These are phyloP conservation scores for Andrena cerasifolii DNA, from an alignment of 1,140 invertebrate genomes.

Conservation along the genomic window DNA sequence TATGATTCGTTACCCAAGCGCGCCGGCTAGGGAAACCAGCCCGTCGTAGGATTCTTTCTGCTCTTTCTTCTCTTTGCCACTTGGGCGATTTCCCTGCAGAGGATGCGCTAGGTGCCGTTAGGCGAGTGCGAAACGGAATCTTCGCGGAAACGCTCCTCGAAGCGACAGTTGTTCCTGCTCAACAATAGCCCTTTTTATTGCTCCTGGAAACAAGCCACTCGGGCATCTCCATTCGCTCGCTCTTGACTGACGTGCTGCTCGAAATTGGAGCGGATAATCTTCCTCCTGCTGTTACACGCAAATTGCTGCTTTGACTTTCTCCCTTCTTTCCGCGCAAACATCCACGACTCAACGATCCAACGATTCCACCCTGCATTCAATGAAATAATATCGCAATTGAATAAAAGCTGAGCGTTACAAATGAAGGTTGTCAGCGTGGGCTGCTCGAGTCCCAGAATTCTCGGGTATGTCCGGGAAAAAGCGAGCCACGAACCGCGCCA, in stretches of 20 bases:
- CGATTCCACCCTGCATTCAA: background rate
- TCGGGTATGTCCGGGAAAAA: background rate
- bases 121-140: slow-evolving; percentile 66
- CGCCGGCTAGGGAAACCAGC: background rate
- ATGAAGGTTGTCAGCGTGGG: too few species aligned
- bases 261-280: background rate
- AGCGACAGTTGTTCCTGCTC: slow-evolving; percentile 62
- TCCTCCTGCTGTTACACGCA: too few species aligned
- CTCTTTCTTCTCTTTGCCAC: slow-evolving; percentile 23
- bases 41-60: slow-evolving; percentile 37
- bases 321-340: too few species aligned
- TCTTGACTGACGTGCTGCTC: background rate
- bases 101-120: slow-evolving; percentile 65
- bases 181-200: slow-evolving; percentile 67
- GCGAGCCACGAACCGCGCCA: slow-evolving; percentile 17
- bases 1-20: background rate
- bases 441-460: background rate
- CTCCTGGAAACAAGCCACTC: slow-evolving; percentile 19
- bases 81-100: slow-evolving; percentile 62
- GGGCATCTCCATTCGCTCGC: background rate
- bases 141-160: slow-evolving; percentile 64
- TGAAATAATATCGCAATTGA: too few species aligned
- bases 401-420: background rate
- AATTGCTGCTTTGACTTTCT: too few species aligned
- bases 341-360: too few species aligned